phyloP scores from a whole-genome alignment of 2,888 invertebrate genomes.

The Cryptus viduatorius region DNA sequence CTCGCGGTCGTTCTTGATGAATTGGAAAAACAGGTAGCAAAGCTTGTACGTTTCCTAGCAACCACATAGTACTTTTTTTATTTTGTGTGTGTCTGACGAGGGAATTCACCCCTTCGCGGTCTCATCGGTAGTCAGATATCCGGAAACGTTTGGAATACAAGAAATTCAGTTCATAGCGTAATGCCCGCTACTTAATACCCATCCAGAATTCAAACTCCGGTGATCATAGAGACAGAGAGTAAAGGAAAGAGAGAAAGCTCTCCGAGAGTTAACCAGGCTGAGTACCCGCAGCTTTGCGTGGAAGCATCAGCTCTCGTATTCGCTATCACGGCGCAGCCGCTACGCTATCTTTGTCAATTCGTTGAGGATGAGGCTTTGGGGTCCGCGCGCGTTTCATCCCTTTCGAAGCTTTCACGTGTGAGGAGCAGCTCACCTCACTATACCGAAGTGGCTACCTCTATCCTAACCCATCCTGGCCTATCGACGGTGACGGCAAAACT shows the following conservation, averaged over 20 bases:
- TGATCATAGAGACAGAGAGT: neutral
- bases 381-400: conserved; percentile 74
- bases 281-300: conserved; percentile 32
- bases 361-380: conserved; percentile 71
- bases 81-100: neutral
- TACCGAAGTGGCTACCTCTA: conserved; percentile 44
- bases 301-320: conserved; percentile 31
- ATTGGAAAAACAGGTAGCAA: conserved; percentile 18
- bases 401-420: conserved; percentile 77
- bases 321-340: conserved; percentile 16
- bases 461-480: conserved; percentile 3
- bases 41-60: neutral
- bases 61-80: conserved; percentile 13
- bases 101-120: conserved; percentile 17
- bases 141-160: conserved; percentile 58
- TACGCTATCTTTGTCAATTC: conserved; percentile 75
- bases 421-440: conserved; percentile 69
- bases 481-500: conserved; percentile 30
- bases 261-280: conserved; percentile 24
- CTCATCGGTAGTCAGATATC: conserved; percentile 53
- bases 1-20: conserved; percentile 12
- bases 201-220: conserved; percentile 15
- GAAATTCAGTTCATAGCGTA: conserved; percentile 33
- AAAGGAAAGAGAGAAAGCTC: conserved; percentile 42
- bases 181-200: conserved; percentile 50